phyloP scores from a whole-genome alignment of 2,888 invertebrate species.

The Trissolcus brochymenae region DNA sequence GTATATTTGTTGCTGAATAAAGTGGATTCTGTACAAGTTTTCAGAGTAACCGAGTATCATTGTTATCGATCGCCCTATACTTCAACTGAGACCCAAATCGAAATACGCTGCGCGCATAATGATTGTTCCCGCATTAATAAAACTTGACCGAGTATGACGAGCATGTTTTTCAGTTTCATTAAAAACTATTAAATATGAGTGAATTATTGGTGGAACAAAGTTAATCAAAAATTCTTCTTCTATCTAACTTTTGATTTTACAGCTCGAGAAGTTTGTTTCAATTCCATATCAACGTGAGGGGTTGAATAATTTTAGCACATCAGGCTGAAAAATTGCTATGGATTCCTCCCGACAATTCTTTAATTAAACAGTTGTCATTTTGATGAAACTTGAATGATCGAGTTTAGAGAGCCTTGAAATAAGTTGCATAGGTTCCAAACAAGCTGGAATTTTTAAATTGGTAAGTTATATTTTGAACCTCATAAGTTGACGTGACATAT shows the following conservation, averaged over 20 bases:
- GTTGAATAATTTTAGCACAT: too few species aligned
- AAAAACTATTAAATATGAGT: neutral
- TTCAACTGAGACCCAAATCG: conserved; percentile 33
- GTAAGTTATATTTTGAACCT: conserved; percentile 3
- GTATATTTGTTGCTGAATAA: conserved; percentile 61
- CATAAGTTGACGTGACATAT: conserved; percentile 5
- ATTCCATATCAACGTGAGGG: too few species aligned
- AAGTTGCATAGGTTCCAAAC: too few species aligned
- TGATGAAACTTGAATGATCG: too few species aligned
- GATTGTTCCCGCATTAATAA: conserved; percentile 53
- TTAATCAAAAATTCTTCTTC: too few species aligned
- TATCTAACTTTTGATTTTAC: too few species aligned
- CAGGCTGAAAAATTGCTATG: too few species aligned
- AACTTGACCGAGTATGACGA: conserved; percentile 26
- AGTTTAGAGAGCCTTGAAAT: too few species aligned
- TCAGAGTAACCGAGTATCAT: conserved; percentile 51
- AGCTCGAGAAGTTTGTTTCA: too few species aligned
- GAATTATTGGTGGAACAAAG: neutral
- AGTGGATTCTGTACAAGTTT: conserved; percentile 56
- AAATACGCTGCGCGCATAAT: conserved; percentile 48
- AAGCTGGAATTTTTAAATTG: too few species aligned
- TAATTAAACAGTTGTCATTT: too few species aligned
- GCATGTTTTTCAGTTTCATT: neutral
- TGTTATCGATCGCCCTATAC: conserved; percentile 53
- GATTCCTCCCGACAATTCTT: too few species aligned